Evolutionary conservation across 2,888 invertebrate species (phyloP).

Genomic region (Chromoteleia sp.): DNA sequence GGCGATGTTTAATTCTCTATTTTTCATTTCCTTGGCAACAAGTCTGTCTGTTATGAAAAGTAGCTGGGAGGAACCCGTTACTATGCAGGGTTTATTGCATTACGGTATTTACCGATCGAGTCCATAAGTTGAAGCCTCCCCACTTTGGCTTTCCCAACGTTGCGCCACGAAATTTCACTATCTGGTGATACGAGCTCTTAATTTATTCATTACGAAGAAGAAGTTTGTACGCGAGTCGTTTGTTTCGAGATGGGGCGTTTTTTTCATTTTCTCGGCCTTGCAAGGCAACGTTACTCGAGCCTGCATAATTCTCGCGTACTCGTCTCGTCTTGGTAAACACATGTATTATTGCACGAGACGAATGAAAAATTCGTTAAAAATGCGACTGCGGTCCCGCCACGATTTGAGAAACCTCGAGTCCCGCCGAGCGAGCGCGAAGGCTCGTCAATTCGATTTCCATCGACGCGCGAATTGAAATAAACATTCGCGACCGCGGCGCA

Average conservation of each 20-base stretch:
- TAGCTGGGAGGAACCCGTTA: constrained; percentile 1
- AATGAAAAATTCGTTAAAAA: constrained; percentile 23
- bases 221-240: constrained; percentile 15
- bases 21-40: too few relatives aligned
- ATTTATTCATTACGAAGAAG: constrained; percentile 41
- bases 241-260: constrained; percentile 31
- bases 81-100: constrained; percentile 16
- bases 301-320: constrained; percentile 43
- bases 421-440: neutral
- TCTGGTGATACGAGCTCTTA: constrained; percentile 33
- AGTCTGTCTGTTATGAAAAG: constrained; percentile 8
- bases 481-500: neutral
- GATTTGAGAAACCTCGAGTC: neutral
- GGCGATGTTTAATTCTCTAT: too few relatives aligned
- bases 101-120: constrained; percentile 27
- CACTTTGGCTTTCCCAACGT: constrained; percentile 3
- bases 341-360: constrained; percentile 15
- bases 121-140: neutral
- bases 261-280: constrained; percentile 7
- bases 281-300: constrained; percentile 17
- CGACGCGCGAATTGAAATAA: neutral
- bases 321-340: constrained; percentile 36
- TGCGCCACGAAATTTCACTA: constrained; percentile 36
- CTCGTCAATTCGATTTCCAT: neutral
- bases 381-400: too few relatives aligned